Evolutionary conservation across 2,797 vertebrate genomes (phyloP).

Genomic region (Chiroxiphia lanceolata): DNA sequence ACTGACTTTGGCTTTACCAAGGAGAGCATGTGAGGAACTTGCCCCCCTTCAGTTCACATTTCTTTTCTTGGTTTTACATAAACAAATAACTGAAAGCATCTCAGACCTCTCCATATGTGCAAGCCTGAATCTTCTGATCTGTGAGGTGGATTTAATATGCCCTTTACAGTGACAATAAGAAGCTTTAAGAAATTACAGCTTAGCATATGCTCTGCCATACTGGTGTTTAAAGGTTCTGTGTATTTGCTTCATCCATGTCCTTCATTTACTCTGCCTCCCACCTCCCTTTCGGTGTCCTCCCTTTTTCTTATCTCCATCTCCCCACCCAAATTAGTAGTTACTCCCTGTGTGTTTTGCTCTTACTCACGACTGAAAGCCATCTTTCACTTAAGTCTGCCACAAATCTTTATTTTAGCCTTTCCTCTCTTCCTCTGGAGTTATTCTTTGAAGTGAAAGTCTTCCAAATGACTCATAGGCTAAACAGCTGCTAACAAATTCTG

Average conservation of each 20-base stretch:
- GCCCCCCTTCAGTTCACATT: not conserved
- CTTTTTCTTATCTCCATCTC: slow-evolving; percentile 7
- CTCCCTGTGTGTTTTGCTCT: not conserved
- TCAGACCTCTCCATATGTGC: not conserved
- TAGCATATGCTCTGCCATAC: not conserved
- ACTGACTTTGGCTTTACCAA: not conserved
- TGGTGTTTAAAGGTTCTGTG: not conserved
- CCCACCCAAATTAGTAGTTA: slow-evolving; percentile 9
- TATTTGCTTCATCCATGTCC: not conserved
- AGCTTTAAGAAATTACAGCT: not conserved
- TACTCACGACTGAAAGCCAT: not conserved
- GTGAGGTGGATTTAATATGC: not conserved
- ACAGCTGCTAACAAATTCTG: not conserved
- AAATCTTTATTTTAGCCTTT: not conserved
- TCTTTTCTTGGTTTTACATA: not conserved
- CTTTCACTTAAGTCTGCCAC: not conserved
- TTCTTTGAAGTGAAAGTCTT: not conserved
- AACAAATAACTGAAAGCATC: not conserved
- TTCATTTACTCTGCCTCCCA: not conserved
- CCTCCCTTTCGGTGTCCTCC: not conserved
- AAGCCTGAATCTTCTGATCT: not conserved
- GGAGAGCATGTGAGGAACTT: not conserved
- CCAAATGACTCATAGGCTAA: not conserved
- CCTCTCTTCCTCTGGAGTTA: not conserved
- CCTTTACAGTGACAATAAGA: not conserved